Evolutionary conservation across 2,888 invertebrate genomes (phyloP), one percentile per base, ranked within the genome.

Genomic region (Cataglyphis albicans): DNA sequence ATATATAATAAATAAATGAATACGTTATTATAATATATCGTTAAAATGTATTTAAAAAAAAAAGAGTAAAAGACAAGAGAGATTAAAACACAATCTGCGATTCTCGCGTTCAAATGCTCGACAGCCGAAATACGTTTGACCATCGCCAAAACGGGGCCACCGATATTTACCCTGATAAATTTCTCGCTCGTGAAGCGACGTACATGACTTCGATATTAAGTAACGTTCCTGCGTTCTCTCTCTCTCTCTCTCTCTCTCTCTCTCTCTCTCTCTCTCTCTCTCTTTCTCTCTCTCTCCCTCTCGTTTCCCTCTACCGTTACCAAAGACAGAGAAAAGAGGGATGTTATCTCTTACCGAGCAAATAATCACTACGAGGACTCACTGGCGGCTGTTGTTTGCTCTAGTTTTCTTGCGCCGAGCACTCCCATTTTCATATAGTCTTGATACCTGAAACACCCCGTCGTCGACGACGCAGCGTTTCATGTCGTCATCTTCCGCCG

Each of bases 201-300:
- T 68, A 92, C 92, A 91, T 87, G 90, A 87, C 89, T 92, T 93
- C 92, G 91, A 93, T 93, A 92, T 93, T 93, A 93, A 93, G 93
- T 93, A 93, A 93, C 92, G 91, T 93, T 92, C 92, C 92, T 91
- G 91, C 91, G 91, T 90, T 68, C 81, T 41, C 29, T 15, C 38
- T 29, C 15, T 68, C 10, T 1, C 15, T 12, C 21, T 57, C n/a
- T 29, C 59, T 80, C 48, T 41, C 61, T 35, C n/a, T 21, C 32
- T n/a, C 18, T 55, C 12, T 4, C 52, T 41, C 61, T 35, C n/a
- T 68, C 81, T 41, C 29, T 15, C 38, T 29, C 15, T 68, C 10
- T 1, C 15, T 12, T 18, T 57, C n/a, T 29, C 59, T 80, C 48
- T 41, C 61, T 35, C n/a, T 21, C 32, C 21, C 18, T 55, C 12